Base-by-base conservation (phyloP, 2,888 invertebrate species). In the Pachycephus smyrnensis region DNA sequence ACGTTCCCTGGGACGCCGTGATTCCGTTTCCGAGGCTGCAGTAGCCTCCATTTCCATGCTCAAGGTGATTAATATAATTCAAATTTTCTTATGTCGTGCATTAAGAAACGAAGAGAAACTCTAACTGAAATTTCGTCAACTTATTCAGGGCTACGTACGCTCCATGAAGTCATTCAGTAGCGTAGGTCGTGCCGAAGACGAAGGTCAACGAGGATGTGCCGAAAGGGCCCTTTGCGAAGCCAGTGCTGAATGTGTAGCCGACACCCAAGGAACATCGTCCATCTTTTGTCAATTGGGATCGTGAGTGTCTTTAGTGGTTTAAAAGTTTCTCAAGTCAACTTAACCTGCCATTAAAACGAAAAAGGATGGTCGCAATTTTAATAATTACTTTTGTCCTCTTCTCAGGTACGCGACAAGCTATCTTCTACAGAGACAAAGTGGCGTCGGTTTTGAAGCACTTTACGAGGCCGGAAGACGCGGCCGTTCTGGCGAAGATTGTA, bases 211-310 rank as follows among this genome's bases (percentile, higher is more conserved):
- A 92, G 96, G 96, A 89, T 97, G 96, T 91, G 94, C 90, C 36
- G 91, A 91, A 71, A 85, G 91, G n/a, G 91, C 90, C 3, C 90
- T 98, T 84, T 98, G 98, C 90, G 97, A 98, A 87, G 98, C 98
- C 35, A 97, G 97, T 92, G 95, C 94, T 76, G 97, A 98, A 88
- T 98, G 98, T 91, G 94, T 96, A 37, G 93, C 94, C 75, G 97
- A 97, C 90, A 95, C 92, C 93, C 96, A 92, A 94, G 95, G 93
- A 80, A 91, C 92, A 73, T 92, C 93, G 36, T 96, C 96, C 87
- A 95, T 98, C 86, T 97, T 97, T 94, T 98, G 98, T 89, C 97
- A 98, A 92, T 94, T 98, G 87, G 97, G 97, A 95, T 96, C 97
- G 97, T 98, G 93, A 96, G 97, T 95, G 15, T 31, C 23, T 71